phyloP scores from a whole-genome alignment of 1,140 invertebrate genomes.

The Heliothis virescens region DNA sequence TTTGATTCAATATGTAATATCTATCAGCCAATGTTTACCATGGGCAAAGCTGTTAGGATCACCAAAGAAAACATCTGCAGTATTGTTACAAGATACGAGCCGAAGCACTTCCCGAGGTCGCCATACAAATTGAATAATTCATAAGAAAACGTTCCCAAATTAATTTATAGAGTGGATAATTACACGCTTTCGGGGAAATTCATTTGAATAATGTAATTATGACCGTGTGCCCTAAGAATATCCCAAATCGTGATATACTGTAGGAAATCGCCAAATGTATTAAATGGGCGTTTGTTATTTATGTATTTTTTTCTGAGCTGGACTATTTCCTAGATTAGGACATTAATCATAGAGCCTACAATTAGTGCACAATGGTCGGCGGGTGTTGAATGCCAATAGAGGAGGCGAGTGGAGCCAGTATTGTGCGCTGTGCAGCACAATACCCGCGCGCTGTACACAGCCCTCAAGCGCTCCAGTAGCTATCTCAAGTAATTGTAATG shows the following conservation, averaged over 20 bases:
- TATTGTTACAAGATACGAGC: constrained; percentile 28
- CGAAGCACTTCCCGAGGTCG: background rate
- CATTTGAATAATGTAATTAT: constrained; percentile 47
- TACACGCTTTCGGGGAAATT: constrained; percentile 35
- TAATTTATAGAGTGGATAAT: constrained; percentile 48
- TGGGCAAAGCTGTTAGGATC: background rate
- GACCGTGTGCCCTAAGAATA: constrained; percentile 38
- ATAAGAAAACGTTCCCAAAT: constrained; percentile 39
- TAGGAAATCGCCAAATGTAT: constrained; percentile 40
- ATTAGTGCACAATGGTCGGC: constrained; percentile 39
- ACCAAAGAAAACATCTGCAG: constrained; percentile 33
- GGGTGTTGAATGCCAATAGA: constrained; percentile 39
- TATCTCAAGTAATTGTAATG: too few relatives aligned
- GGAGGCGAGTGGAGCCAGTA: background rate
- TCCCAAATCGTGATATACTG: constrained; percentile 34
- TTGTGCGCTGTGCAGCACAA: background rate
- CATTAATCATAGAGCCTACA: constrained; percentile 39
- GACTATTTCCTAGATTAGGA: constrained; percentile 34
- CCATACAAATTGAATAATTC: constrained; percentile 49
- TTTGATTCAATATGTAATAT: background rate
- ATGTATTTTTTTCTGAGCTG: constrained; percentile 33
- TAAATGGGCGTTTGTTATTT: constrained; percentile 36
- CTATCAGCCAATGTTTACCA: background rate
- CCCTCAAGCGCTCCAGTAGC: too few relatives aligned
- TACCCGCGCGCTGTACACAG: too few relatives aligned